phyloP scores from a whole-genome alignment of 37 sponge, comb jelly and placozoan genomes.

The Amphimedon queenslandica region DNA sequence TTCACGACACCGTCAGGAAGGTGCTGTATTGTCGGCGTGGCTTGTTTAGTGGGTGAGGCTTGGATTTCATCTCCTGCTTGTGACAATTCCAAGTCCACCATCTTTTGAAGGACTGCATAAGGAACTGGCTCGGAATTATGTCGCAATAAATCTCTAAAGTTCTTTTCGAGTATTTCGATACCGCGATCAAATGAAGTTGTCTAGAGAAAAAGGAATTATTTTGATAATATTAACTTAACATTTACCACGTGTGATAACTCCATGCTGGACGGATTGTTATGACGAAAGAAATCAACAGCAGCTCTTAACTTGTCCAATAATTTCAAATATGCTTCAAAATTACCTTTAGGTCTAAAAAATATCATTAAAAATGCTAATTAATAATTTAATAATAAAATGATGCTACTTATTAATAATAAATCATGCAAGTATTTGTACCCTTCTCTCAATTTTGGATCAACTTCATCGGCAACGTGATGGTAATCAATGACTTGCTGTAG shows the following conservation, averaged over 20 bases:
- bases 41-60: background rate
- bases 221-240: background rate
- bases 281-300: constrained; percentile 63
- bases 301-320: constrained; percentile 47
- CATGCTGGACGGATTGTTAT: constrained; percentile 61
- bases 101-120: constrained; percentile 6
- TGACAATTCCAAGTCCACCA: background rate
- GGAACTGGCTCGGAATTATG: constrained; percentile 64
- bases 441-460: constrained; percentile 62
- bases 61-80: background rate
- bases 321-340: constrained; percentile 37
- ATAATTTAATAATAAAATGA: background rate
- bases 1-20: constrained; percentile 32
- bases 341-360: constrained; percentile 17
- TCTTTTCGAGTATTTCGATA: constrained; percentile 38
- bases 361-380: no score
- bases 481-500: constrained; percentile 70
- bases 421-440: constrained; percentile 25
- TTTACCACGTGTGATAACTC: constrained; percentile 48
- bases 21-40: background rate
- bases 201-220: constrained; percentile 18
- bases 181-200: constrained; percentile 39
- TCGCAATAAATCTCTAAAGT: constrained; percentile 61
- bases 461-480: constrained; percentile 72
- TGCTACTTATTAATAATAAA: background rate